Conservation (phyloP, 2,797 vertebrate genomes). For the Leuciscus waleckii region DNA sequence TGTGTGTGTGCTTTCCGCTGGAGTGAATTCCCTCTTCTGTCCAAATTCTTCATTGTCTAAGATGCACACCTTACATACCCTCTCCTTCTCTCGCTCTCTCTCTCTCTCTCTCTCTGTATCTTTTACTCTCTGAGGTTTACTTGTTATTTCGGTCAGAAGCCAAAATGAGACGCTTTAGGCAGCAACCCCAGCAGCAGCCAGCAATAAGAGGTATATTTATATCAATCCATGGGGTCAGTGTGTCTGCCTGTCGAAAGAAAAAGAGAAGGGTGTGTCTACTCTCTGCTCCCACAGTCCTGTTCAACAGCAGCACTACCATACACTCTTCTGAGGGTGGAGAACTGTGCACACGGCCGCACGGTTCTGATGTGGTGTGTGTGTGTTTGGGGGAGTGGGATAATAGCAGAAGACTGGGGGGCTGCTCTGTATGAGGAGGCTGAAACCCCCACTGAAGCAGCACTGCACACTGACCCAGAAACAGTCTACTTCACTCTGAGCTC, state of each 20-base stretch:
- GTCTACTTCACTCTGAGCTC: constrained; percentile 29
- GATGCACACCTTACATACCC: constrained; percentile 28
- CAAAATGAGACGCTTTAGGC: constrained; percentile 66
- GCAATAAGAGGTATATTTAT: constrained; percentile 68
- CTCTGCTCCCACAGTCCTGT: constrained; percentile 42
- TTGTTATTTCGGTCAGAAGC: constrained; percentile 62
- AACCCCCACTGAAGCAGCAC: constrained; percentile 20
- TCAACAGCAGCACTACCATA: constrained; percentile 5
- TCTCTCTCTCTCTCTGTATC: constrained; percentile 24
- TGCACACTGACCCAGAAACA: constrained; percentile 6
- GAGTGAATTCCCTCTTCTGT: constrained; percentile 5
- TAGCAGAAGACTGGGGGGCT: constrained; percentile 28
- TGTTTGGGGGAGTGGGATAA: not conserved
- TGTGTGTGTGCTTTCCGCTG: not conserved
- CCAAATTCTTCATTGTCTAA: constrained; percentile 7
- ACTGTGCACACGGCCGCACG: not conserved
- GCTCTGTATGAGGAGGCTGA: constrained; percentile 16
- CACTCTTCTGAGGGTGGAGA: constrained; percentile 30
- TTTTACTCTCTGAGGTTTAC: constrained; percentile 52
- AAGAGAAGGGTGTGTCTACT: constrained; percentile 51
- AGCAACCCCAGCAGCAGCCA: constrained; percentile 63
- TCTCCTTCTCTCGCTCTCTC: constrained; percentile 5
- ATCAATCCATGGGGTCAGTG: constrained; percentile 60
- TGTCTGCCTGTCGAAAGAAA: constrained; percentile 62
- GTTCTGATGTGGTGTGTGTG: constrained; percentile 41